Evolutionary conservation across 2,888 invertebrate species (phyloP).

Genomic region (Hydrotaea cyrtoneurina): DNA sequence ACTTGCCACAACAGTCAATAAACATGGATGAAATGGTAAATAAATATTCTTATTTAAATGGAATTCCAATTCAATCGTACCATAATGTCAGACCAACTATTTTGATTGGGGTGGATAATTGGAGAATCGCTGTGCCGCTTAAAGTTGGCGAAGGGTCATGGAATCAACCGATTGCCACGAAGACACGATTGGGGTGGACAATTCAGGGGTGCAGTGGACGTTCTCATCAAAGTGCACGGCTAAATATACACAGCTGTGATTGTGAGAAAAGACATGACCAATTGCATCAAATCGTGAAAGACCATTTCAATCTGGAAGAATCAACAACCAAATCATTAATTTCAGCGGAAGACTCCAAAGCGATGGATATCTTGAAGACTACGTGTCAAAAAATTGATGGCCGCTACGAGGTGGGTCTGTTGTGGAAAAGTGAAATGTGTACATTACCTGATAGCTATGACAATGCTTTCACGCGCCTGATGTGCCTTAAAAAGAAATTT

Average conservation of each 20-base stretch:
- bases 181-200: conserved; percentile 28
- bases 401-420: conserved; percentile 66
- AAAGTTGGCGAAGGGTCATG: conserved; percentile 43
- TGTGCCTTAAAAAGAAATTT: conserved; percentile 66
- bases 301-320: conserved; percentile 44
- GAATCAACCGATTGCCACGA: conserved; percentile 49
- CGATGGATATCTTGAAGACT: conserved; percentile 51
- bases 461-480: conserved; percentile 62
- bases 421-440: conserved; percentile 68
- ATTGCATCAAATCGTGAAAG: conserved; percentile 41
- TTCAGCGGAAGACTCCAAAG: conserved; percentile 43
- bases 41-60: conserved; percentile 24
- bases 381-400: conserved; percentile 54
- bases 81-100: conserved; percentile 47
- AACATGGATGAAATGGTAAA: background rate
- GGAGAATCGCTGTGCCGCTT: conserved; percentile 47
- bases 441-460: conserved; percentile 56
- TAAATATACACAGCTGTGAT: conserved; percentile 32
- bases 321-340: background rate
- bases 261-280: conserved; percentile 30
- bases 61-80: conserved; percentile 46
- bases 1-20: conserved; percentile 28
- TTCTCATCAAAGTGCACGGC: conserved; percentile 28
- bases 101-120: conserved; percentile 46
- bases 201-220: conserved; percentile 26